phyloP scores from a whole-genome alignment of 2,113 vertebrate species.

The Nycticebus coucang region DNA sequence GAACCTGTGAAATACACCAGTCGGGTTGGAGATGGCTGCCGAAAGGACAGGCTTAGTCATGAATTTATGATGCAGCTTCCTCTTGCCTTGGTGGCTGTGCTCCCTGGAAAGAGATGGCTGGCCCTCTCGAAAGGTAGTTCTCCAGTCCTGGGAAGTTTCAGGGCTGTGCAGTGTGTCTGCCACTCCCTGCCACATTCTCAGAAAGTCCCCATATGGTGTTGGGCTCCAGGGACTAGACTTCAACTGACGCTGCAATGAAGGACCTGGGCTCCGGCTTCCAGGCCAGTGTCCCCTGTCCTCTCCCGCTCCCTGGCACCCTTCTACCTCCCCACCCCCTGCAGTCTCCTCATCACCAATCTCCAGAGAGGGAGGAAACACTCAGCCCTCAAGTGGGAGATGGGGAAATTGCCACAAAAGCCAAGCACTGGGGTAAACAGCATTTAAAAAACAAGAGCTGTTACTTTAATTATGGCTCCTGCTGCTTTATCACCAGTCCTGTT shows the following conservation, averaged over 20 bases:
- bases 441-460: conserved; percentile 84
- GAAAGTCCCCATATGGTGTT: background rate
- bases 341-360: conserved; percentile 4
- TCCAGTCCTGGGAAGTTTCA: background rate
- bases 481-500: conserved; percentile 81
- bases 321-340: background rate
- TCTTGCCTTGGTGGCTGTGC: background rate
- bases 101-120: background rate
- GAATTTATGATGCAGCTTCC: background rate
- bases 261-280: background rate
- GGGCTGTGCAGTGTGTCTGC: background rate
- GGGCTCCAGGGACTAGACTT: background rate
- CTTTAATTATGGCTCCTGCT: conserved; percentile 84
- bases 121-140: background rate
- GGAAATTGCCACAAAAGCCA: conserved; percentile 63
- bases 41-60: background rate
- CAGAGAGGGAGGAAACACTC: background rate
- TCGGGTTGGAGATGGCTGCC: background rate
- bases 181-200: background rate
- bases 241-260: background rate
- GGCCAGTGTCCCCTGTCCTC: fast-evolving
- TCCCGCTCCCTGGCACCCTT: fast-evolving
- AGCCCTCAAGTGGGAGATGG: background rate
- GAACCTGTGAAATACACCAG: conserved; percentile 59
- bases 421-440: conserved; percentile 64